These are phyloP conservation scores for Vidua macroura DNA, from an alignment of 2,113 vertebrate species.

Conservation along the genomic window DNA sequence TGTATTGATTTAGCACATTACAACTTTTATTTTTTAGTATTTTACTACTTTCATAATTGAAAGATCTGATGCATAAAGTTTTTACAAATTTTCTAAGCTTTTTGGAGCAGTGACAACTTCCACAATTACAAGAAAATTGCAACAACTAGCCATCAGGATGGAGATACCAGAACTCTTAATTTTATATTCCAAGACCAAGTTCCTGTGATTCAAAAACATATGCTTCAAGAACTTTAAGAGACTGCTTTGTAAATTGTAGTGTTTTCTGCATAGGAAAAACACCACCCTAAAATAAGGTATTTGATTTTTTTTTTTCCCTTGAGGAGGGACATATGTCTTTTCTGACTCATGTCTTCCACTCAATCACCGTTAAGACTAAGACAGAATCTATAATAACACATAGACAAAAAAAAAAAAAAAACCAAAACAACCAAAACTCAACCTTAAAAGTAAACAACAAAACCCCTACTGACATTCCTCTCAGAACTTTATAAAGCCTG, in stretches of 20 bases:
- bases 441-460: neutral
- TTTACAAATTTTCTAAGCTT: neutral
- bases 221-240: neutral
- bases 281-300: neutral
- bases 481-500: neutral
- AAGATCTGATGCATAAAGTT: neutral
- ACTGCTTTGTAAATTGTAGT: neutral
- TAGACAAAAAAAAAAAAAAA: neutral
- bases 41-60: neutral
- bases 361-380: neutral
- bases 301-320: neutral
- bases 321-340: neutral
- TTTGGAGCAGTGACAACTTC: neutral
- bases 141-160: neutral
- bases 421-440: neutral
- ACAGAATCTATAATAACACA: neutral
- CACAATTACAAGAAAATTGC: neutral
- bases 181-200: neutral
- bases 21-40: neutral
- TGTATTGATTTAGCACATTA: neutral
- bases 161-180: neutral
- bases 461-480: neutral
- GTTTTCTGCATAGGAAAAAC: neutral
- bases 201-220: neutral
- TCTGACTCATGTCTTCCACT: neutral